phyloP scores from a whole-genome alignment of 2,888 invertebrate genomes.

The Furcula furcula region DNA sequence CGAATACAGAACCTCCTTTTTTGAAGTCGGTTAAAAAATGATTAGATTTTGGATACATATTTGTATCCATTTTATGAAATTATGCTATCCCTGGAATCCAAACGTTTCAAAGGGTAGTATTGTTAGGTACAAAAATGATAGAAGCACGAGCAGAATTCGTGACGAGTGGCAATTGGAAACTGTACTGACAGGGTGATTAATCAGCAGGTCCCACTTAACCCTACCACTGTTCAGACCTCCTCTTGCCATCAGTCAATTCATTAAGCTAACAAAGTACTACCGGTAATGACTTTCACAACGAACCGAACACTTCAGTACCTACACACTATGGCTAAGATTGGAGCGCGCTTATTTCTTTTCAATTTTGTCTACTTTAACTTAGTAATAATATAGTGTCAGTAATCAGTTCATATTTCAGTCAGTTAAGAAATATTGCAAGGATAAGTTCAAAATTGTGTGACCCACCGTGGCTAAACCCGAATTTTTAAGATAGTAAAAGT shows the following conservation, averaged over 20 bases:
- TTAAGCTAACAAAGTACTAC: slow-evolving; percentile 78
- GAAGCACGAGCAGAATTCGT: slow-evolving; percentile 58
- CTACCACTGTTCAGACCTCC: slow-evolving; percentile 74
- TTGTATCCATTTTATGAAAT: too few relatives aligned
- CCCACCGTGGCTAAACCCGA: too few relatives aligned
- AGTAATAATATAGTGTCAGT: slow-evolving; percentile 12
- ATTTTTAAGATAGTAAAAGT: too few relatives aligned
- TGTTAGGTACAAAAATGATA: slow-evolving; percentile 48
- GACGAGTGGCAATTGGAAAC: slow-evolving; percentile 75
- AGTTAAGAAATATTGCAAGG: too few relatives aligned
- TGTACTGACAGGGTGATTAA: slow-evolving; percentile 78
- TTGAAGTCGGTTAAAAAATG: too few relatives aligned
- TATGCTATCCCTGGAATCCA: slow-evolving; percentile 30
- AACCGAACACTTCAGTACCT: slow-evolving; percentile 55
- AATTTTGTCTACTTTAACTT: slow-evolving; percentile 27
- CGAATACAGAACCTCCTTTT: too few relatives aligned
- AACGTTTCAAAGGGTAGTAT: slow-evolving; percentile 23
- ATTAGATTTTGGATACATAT: too few relatives aligned
- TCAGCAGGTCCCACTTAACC: slow-evolving; percentile 78
- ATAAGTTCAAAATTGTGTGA: too few relatives aligned
- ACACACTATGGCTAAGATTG: slow-evolving; percentile 51
- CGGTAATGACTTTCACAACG: slow-evolving; percentile 75
- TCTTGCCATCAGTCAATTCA: slow-evolving; percentile 80
- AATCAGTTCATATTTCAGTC: too few relatives aligned
- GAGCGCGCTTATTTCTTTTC: slow-evolving; percentile 35